Evolutionary conservation across 2,888 invertebrate genomes (phyloP).

Genomic region (Coelogynopora nodosa): DNA sequence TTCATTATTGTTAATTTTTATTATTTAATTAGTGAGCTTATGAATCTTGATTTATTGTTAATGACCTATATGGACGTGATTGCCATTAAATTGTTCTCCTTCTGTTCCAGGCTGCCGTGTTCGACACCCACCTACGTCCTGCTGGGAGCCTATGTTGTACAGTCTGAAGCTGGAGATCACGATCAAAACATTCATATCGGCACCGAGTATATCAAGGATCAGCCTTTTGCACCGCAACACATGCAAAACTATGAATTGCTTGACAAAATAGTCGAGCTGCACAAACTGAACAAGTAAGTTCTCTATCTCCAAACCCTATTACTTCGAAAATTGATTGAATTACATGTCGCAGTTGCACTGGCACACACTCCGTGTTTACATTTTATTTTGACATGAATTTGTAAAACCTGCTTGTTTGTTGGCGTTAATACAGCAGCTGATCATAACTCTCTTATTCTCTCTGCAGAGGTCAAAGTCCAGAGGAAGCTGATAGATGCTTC

Average conservation of each 20-base stretch:
- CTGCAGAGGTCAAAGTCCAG: conserved; percentile 86
- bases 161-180: conserved; percentile 93
- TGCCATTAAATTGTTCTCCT: no score
- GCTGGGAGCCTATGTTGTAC: conserved; percentile 82
- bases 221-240: conserved; percentile 80
- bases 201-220: conserved; percentile 75
- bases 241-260: conserved; percentile 79
- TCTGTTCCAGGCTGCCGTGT: conserved; percentile 75
- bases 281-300: conserved; percentile 66
- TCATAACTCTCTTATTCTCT: conserved; percentile 1
- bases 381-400: no score
- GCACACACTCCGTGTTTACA: no score
- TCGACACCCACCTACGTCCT: conserved; percentile 94
- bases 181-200: conserved; percentile 64
- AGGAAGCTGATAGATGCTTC: conserved; percentile 94
- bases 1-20: no score
- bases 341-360: no score
- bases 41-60: no score
- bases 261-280: conserved; percentile 88
- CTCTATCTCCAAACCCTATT: no score
- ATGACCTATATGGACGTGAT: no score
- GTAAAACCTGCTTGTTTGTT: no score
- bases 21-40: no score
- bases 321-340: no score
- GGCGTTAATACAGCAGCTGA: no score